Evolutionary conservation across 2,113 vertebrate species (phyloP).

Genomic region (Vulpes vulpes): DNA sequence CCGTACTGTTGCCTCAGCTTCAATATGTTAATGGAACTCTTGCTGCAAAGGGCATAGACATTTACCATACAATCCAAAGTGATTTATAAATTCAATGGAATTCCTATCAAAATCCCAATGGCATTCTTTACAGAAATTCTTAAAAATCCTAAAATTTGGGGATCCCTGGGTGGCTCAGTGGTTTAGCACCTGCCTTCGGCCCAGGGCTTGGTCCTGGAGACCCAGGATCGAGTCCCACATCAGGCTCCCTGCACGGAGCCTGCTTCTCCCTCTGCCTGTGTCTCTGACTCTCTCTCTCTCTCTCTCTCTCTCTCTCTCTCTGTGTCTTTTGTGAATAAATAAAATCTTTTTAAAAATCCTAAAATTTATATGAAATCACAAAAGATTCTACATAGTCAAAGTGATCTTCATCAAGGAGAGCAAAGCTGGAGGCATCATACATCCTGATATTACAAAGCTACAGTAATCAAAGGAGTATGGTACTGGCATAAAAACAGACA

Average conservation of each 20-base stretch:
- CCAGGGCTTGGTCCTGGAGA: not conserved
- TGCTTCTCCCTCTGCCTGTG: not conserved
- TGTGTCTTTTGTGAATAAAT: not conserved
- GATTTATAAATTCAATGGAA: not conserved
- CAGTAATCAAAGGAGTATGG: not conserved
- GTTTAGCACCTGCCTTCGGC: not conserved
- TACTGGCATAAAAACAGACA: not conserved
- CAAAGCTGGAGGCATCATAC: not conserved
- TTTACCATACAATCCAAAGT: not conserved
- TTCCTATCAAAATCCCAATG: not conserved
- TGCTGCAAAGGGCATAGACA: not conserved
- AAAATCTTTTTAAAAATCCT: not conserved
- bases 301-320: not conserved
- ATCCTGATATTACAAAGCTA: not conserved
- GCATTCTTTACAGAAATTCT: not conserved
- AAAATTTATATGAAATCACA: not conserved
- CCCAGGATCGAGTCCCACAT: not conserved
- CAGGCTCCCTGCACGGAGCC: not conserved
- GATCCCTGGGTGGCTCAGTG: not conserved
- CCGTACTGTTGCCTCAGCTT: not conserved
- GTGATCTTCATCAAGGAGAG: not conserved
- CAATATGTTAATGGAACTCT: not conserved
- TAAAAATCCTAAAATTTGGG: conserved; percentile 25
- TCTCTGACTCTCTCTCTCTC: not conserved
- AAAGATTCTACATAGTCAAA: not conserved